Percentiles rank a stretch among this genome's conserved stretches.
These are phyloP conservation scores for Ctenopoma kingsleyae DNA, from an alignment of 2,797 vertebrate species.

Conservation along the genomic window DNA sequence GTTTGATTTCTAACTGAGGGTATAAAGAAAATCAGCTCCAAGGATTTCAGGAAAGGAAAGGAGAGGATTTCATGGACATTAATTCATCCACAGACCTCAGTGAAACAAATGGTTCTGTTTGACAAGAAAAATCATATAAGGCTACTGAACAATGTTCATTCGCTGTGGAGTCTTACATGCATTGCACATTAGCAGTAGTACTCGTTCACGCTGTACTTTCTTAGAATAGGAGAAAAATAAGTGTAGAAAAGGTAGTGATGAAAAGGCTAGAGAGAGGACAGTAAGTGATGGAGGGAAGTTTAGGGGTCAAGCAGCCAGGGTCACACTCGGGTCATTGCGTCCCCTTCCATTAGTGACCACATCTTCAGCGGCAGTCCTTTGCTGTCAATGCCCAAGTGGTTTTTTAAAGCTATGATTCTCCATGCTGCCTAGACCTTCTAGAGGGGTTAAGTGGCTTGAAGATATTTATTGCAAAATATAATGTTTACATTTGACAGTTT, in stretches of 20 bases:
- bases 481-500: neutral
- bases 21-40: neutral
- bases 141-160: constrained; percentile 1
- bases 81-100: neutral
- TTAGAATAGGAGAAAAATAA: constrained; percentile 15
- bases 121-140: constrained; percentile 5
- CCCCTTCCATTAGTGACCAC: constrained; percentile 57
- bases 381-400: constrained; percentile 14
- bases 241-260: constrained; percentile 18
- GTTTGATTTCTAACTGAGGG: neutral
- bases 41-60: too few species aligned
- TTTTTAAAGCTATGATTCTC: constrained; percentile 33
- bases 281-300: constrained; percentile 45
- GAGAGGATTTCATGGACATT: neutral
- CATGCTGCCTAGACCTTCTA: neutral
- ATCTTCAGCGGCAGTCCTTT: constrained; percentile 38
- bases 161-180: neutral
- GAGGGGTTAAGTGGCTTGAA: constrained; percentile 1
- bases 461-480: constrained; percentile 1
- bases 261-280: constrained; percentile 18
- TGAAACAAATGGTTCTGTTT: neutral
- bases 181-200: constrained; percentile 20
- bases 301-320: constrained; percentile 53
- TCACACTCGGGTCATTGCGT: constrained; percentile 33
- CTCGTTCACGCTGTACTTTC: constrained; percentile 22